Conservation (phyloP, 2,888 invertebrate species). For the Drosophila algonquin region DNA sequence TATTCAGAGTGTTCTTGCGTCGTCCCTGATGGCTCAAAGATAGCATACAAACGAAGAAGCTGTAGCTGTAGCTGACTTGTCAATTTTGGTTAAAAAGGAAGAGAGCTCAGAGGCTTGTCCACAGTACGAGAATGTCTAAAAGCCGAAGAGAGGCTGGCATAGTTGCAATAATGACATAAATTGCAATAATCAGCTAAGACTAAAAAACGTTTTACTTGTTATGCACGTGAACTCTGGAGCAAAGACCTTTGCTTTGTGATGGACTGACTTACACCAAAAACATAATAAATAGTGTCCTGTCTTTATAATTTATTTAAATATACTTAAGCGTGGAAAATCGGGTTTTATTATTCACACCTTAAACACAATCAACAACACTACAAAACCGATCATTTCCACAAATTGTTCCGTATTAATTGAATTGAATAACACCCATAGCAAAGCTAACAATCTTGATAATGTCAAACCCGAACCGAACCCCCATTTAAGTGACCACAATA, state of each 20-base stretch:
- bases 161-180: no score
- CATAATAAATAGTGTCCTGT: background rate
- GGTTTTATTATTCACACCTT: no score
- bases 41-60: slow-evolving; percentile 57
- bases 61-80: slow-evolving; percentile 31
- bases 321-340: no score
- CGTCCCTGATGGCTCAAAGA: slow-evolving; percentile 64
- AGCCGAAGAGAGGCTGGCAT: no score
- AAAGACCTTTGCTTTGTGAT: no score
- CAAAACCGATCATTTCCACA: slow-evolving; percentile 41
- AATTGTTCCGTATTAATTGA: slow-evolving; percentile 45
- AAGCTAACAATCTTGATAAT: slow-evolving; percentile 46
- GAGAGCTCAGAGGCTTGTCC: background rate
- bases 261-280: no score
- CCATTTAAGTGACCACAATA: slow-evolving; percentile 39
- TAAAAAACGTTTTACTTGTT: no score
- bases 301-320: slow-evolving; percentile 19
- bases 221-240: no score
- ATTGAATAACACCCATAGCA: slow-evolving; percentile 56
- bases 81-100: slow-evolving; percentile 9
- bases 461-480: slow-evolving; percentile 43
- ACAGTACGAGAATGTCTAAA: no score
- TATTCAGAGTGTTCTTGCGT: slow-evolving; percentile 38
- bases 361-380: no score
- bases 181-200: no score